Evolutionary conservation across 1,140 invertebrate genomes (phyloP), one percentile per base, ranked within the genome.

Genomic region (Homalodisca vitripennis): DNA sequence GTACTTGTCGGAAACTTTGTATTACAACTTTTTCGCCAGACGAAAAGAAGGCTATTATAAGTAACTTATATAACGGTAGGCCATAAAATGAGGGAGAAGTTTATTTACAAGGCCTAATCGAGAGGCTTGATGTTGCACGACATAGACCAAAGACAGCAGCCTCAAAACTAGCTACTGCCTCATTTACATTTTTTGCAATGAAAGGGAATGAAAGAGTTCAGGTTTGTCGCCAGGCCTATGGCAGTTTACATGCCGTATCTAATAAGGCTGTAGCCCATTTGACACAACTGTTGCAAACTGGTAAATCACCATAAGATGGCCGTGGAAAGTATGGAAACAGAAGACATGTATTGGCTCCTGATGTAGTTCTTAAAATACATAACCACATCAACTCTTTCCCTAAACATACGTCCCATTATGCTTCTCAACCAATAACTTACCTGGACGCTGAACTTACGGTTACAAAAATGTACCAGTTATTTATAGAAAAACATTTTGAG

Each of bases 401-500:
- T 27, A 2, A 24, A 60, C n/a, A 60, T 24, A 26, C 27, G 20
- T 60, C 55, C 3, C 20, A 60, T 24, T 60, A 60, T 29, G 27
- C 20, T 14, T 14, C 55, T 27, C 20, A 24, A 24, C 55, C 20
- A 60, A 26, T 60, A 3, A 24, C 24, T 30, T 67, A 53, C 20
- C 13, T 67, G 17, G 46, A 30, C 13, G n/a, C 22, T 30, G 22
- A 24, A 20, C 20, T 53, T 6, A 53, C n/a, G 51, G 26, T 51
- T 14, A 67, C 30, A 2, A 51, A 53, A 30, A 67, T 53, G 65
- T 31, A 46, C 57, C 32, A 69, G 66, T 29, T 69, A 41, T 71
- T 68, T 48, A n/a, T 66, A 29, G 12, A 70, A 26, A 46, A 66
- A 70, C 48, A 66, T 30, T 55, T 75, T 51, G 74, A 77, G 32